phyloP scores from a whole-genome alignment of 2,797 vertebrate genomes.

The Acanthiza pusilla region DNA sequence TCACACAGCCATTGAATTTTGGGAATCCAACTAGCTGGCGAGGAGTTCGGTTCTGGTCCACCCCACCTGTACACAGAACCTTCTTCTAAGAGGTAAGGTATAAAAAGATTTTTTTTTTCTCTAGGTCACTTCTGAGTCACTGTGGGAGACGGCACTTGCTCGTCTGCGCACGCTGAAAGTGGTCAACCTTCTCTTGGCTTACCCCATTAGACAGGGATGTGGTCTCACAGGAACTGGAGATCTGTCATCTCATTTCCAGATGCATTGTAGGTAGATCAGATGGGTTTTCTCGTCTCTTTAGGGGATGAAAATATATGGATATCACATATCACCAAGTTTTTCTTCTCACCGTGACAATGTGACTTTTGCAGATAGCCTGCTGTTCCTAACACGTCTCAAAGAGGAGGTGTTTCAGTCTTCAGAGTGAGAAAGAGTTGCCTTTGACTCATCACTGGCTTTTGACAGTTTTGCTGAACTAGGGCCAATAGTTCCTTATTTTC shows the following conservation, averaged over 20 bases:
- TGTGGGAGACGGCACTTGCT: fast-evolving
- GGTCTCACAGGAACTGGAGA: not conserved
- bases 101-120: not conserved
- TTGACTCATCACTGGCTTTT: constrained; percentile 68
- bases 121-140: not conserved
- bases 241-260: constrained; percentile 26
- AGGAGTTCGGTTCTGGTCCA: not conserved
- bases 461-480: constrained; percentile 67
- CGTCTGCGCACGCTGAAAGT: fast-evolving
- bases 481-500: constrained; percentile 68
- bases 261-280: constrained; percentile 61
- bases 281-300: constrained; percentile 49
- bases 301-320: constrained; percentile 62
- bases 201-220: not conserved
- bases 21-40: not conserved
- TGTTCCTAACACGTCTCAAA: constrained; percentile 65
- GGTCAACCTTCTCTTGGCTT: not conserved
- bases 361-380: constrained; percentile 67
- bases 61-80: not conserved
- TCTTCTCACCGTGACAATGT: constrained; percentile 64
- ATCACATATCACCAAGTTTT: constrained; percentile 67
- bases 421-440: constrained; percentile 64
- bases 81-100: not conserved
- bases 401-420: constrained; percentile 64
- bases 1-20: not conserved